Base-by-base conservation (phyloP, 2,888 invertebrate species). In the Metallyticus violacea region DNA sequence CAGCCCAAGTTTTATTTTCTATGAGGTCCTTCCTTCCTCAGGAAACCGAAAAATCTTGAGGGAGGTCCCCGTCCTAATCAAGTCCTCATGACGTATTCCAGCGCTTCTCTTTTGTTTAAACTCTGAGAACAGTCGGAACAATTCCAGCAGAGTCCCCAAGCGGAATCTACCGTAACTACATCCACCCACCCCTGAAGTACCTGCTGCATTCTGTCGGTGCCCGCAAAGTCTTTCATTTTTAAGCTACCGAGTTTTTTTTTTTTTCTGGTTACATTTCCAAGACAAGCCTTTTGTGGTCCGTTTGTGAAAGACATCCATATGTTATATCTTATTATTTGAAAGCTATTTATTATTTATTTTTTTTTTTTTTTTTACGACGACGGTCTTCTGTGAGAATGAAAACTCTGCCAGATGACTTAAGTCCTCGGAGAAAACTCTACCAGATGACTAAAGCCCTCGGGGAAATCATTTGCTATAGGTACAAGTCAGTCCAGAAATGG, bases 101-200 rank as follows among this genome's bases (percentile, higher is more conserved):
- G 77, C 40, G 40, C 40, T 62, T 62, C 40, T 84, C 84, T 84
- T 86, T 84, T 86, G 86, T 86, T 86, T 86, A 82, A 86, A 86
- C 84, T 82, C 40, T 26, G 40, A 62, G 40, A 62, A 62, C 40
- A 62, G 40, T 62, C 40, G 40, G 40, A 62, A 62, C 40, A 62
- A 62, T 62, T 62, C 40, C 40, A 62, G 40, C 40, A 62, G 40
- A 62, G 40, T 62, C 40, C 40, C 40, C 22, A 15, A 62, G 40
- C 40, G 40, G 40, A 62, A 62, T 62, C 40, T 62, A 62, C 40
- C 40, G 40, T 62, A 62, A 62, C 40, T 62, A 62, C 40, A 62
- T 62, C 40, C 40, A 62, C 40, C 40, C 40, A 62, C 40, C 40
- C 40, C 40, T 15, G 40, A 62, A 15, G 40, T 62, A 62, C 40